phyloP scores from a whole-genome alignment of 2,797 vertebrate genomes.

The Myotis findleyi region DNA sequence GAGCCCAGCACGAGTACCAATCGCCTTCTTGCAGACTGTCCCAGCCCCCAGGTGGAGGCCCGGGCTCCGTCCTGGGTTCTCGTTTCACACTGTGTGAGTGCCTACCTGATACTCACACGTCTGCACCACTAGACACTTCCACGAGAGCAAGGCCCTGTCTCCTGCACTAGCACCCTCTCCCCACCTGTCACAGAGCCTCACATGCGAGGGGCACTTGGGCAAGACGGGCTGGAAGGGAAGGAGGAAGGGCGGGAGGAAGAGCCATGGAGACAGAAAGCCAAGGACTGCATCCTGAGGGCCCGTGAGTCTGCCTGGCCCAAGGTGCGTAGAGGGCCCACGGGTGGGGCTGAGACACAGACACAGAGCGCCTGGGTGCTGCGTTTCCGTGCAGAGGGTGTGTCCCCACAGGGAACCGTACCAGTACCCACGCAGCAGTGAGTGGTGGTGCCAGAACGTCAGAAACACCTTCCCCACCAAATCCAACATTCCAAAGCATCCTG shows the following conservation, averaged over 20 bases:
- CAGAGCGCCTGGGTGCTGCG: neutral
- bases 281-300: neutral
- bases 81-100: neutral
- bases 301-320: too few species aligned
- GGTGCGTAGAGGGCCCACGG: too few species aligned
- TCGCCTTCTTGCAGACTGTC: neutral
- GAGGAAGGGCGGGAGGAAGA: neutral
- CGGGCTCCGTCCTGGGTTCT: neutral
- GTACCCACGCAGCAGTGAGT: neutral
- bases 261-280: neutral
- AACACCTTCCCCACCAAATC: neutral
- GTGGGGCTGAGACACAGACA: too few species aligned
- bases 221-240: too few species aligned
- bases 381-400: neutral
- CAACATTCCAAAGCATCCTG: neutral
- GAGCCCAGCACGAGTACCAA: accelerated
- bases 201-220: neutral
- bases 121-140: too few species aligned
- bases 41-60: neutral
- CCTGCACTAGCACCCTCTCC: neutral
- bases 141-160: too few species aligned
- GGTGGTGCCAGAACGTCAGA: neutral
- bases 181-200: too few species aligned
- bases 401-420: neutral
- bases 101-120: accelerated